phyloP scores from a whole-genome alignment of 2,888 invertebrate species.

The Drosophila pseudotalamancana region DNA sequence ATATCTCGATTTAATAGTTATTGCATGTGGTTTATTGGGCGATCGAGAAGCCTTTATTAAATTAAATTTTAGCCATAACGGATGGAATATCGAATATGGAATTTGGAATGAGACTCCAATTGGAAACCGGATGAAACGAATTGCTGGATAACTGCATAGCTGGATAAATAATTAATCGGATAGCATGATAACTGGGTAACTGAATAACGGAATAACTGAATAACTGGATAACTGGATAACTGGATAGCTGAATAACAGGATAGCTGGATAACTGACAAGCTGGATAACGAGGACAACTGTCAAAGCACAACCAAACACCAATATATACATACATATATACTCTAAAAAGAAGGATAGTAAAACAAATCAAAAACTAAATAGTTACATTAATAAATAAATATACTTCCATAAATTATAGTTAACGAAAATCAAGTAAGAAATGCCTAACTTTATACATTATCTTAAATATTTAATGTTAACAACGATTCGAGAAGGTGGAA shows the following conservation, averaged over 20 bases:
- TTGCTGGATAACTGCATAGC: neutral
- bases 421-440: conserved; percentile 36
- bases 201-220: neutral
- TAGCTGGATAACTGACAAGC: neutral
- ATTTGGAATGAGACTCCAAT: neutral
- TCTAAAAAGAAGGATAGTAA: conserved; percentile 11
- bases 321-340: too few relatives aligned
- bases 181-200: too few relatives aligned
- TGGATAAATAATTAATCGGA: neutral
- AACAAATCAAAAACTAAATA: conserved; percentile 16
- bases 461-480: neutral
- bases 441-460: conserved; percentile 24
- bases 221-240: neutral
- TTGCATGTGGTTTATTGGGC: conserved; percentile 28
- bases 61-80: conserved; percentile 12
- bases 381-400: neutral
- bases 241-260: neutral
- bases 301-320: conserved; percentile 45
- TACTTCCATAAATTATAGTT: conserved; percentile 2
- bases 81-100: neutral
- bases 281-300: conserved; percentile 7
- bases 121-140: neutral
- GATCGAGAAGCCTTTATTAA: conserved; percentile 26
- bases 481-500: neutral
- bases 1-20: neutral